Percentiles rank a stretch among this genome's conserved stretches.
Conservation (phyloP, 2,797 vertebrate genomes). For the Forpus xanthops region DNA sequence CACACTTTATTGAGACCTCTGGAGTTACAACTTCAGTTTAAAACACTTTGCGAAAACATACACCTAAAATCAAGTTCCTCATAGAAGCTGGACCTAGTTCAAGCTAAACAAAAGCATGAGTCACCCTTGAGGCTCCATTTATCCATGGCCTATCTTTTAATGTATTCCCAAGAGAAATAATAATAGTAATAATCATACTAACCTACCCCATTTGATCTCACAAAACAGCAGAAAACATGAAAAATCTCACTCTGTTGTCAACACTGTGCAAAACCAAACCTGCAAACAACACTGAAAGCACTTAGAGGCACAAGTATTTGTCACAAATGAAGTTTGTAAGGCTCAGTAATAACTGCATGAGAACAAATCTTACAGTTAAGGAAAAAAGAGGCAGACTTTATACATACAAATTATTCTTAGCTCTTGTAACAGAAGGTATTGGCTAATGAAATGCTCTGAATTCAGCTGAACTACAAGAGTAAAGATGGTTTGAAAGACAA, state of each 20-base stretch:
- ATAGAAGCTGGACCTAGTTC: constrained; percentile 24
- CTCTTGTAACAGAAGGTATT: background rate
- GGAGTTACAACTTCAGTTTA: background rate
- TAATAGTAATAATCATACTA: background rate
- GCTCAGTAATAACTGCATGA: background rate
- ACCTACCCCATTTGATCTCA: background rate
- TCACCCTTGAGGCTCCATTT: constrained; percentile 30
- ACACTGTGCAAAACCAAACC: background rate
- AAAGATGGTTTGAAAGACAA: background rate
- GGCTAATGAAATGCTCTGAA: background rate
- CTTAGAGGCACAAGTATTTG: background rate
- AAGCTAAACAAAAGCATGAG: constrained; percentile 60
- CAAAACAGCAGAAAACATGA: background rate
- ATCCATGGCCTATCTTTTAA: constrained; percentile 32
- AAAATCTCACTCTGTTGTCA: background rate
- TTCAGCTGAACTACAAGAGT: background rate
- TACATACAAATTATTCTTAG: background rate
- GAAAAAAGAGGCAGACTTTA: background rate
- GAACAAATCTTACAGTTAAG: background rate
- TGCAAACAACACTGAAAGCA: background rate
- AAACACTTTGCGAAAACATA: constrained; percentile 22
- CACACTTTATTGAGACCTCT: background rate
- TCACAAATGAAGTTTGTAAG: background rate
- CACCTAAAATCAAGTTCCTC: constrained; percentile 34
- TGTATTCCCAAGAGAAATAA: constrained; percentile 32